Percentiles rank a stretch among this genome's conserved stretches.
Evolutionary conservation across 1,140 invertebrate species (phyloP).

Genomic region (Trichonephila clavipes): DNA sequence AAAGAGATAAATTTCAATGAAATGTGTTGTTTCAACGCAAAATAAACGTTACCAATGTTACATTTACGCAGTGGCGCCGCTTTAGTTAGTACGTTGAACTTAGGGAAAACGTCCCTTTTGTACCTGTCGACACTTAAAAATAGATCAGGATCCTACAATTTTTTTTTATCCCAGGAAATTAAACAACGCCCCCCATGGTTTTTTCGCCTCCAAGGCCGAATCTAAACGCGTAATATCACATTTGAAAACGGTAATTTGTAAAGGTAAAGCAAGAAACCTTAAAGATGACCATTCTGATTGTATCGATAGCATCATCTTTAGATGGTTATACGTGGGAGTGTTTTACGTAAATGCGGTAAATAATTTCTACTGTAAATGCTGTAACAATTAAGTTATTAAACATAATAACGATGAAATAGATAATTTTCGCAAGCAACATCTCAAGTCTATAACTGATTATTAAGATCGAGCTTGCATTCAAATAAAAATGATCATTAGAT

Average conservation of each 20-base stretch:
- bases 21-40: constrained; percentile 24
- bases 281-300: too few species aligned
- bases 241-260: neutral
- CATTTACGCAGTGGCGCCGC: neutral
- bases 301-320: too few species aligned
- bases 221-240: neutral
- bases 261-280: too few species aligned
- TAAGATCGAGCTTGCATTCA: too few species aligned
- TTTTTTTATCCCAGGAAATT: neutral
- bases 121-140: constrained; percentile 23
- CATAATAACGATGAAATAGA: too few species aligned
- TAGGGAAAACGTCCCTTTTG: neutral
- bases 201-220: neutral
- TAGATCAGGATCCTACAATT: neutral
- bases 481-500: too few species aligned
- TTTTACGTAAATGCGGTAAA: too few species aligned
- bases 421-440: too few species aligned
- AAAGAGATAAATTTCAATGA: constrained; percentile 23
- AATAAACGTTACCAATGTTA: constrained; percentile 13
- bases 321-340: too few species aligned
- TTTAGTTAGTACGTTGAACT: constrained; percentile 16
- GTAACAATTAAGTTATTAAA: too few species aligned
- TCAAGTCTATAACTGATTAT: too few species aligned
- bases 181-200: neutral
- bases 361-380: too few species aligned